Conservation (phyloP, 1,140 invertebrate species). For the Microvelia longipes region DNA sequence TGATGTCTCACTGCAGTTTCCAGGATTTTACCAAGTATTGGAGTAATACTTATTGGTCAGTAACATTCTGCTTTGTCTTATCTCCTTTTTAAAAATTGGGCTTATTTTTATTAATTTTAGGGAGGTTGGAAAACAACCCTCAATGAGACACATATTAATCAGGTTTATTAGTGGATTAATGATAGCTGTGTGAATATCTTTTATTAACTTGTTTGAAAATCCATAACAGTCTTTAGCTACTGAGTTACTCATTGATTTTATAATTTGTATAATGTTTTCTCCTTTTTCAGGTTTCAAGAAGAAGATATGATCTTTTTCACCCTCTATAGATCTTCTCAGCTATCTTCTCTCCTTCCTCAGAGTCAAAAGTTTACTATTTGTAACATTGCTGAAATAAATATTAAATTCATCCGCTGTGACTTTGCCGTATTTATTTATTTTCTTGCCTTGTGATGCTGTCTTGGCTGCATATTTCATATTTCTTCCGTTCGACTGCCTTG, state of each 20-base stretch:
- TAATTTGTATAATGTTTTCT: neutral
- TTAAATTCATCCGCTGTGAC: neutral
- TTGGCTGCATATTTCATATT: no score
- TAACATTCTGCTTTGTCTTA: constrained; percentile 13
- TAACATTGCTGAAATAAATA: neutral
- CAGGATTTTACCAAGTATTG: constrained; percentile 17
- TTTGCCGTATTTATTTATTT: no score
- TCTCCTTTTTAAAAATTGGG: constrained; percentile 9
- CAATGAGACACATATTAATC: neutral
- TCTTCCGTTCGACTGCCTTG: no score
- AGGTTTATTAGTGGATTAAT: neutral
- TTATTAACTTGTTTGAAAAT: neutral
- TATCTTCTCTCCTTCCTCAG: neutral
- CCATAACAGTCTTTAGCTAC: neutral
- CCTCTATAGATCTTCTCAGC: neutral
- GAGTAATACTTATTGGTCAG: constrained; percentile 16
- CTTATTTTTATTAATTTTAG: neutral
- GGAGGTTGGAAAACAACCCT: neutral
- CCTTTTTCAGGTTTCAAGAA: neutral
- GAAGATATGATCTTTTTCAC: neutral
- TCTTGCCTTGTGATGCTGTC: no score
- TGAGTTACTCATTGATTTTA: neutral
- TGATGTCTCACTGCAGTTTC: constrained; percentile 15
- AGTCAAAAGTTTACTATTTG: neutral
- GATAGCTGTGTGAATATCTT: neutral